Conservation (phyloP, 1,140 invertebrate genomes). For the Zaprionus capensis region DNA sequence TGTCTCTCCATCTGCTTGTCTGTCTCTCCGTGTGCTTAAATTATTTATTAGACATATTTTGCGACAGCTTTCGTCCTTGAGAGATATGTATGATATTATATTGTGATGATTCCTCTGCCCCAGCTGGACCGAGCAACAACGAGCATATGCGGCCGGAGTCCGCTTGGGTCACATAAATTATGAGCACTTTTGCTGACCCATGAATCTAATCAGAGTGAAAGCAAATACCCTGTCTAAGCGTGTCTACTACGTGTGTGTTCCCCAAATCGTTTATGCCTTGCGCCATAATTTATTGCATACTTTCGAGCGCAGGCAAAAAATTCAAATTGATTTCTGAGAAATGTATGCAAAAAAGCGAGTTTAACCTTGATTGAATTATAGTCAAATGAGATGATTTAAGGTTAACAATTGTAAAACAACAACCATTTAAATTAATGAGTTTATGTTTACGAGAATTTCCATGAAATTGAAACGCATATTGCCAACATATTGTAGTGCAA, state of each 20-base stretch:
- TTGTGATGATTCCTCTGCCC: slow-evolving; percentile 58
- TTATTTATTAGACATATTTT: slow-evolving; percentile 78
- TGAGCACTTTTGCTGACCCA: slow-evolving; percentile 47
- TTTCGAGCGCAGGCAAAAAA: slow-evolving; percentile 4
- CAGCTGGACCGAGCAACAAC: slow-evolving; percentile 10
- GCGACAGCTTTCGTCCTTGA: slow-evolving; percentile 68
- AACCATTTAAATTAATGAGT: not conserved
- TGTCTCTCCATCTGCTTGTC: not conserved
- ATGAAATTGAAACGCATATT: not conserved
- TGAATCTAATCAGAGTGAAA: slow-evolving; percentile 65
- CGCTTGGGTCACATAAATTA: slow-evolving; percentile 57
- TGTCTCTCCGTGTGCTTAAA: slow-evolving; percentile 67
- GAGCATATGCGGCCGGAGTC: slow-evolving; percentile 36
- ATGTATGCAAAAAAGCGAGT: not conserved
- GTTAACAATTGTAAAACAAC: not conserved
- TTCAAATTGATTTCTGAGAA: slow-evolving; percentile 7
- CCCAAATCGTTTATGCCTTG: not conserved
- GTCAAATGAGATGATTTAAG: not conserved
- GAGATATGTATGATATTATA: slow-evolving; percentile 41
- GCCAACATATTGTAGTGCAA: not conserved
- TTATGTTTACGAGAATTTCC: not conserved
- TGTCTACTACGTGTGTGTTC: slow-evolving; percentile 1
- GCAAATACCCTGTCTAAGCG: slow-evolving; percentile 21
- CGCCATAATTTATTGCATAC: slow-evolving; percentile 13
- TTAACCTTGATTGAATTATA: not conserved